A percentile compares a stretch with the other conserved stretches of the same genome.
These are phyloP conservation scores for Drosophila melanica DNA, from an alignment of 1,140 invertebrate species.

Conservation along the genomic window DNA sequence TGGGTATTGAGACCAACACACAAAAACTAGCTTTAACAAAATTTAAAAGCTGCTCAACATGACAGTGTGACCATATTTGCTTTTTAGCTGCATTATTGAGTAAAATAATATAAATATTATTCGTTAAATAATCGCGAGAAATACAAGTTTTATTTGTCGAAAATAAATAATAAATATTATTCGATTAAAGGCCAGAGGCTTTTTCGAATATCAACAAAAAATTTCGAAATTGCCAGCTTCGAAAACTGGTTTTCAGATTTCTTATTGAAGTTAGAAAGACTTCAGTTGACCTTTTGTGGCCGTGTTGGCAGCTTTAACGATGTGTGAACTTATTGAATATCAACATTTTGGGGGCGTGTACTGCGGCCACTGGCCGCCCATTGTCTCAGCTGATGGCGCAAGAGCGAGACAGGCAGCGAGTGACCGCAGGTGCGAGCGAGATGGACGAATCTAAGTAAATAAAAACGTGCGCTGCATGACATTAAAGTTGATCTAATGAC, in stretches of 20 bases:
- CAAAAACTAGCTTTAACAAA: neutral
- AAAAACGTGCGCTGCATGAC: constrained; percentile 73
- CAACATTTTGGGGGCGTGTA: constrained; percentile 30
- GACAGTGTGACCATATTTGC: too few species aligned
- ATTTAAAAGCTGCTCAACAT: too few species aligned
- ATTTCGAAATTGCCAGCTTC: too few species aligned
- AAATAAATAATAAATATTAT: too few species aligned
- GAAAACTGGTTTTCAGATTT: too few species aligned
- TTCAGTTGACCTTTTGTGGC: constrained; percentile 19
- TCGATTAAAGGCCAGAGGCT: too few species aligned
- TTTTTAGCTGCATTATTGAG: too few species aligned
- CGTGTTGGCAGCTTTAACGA: constrained; percentile 37
- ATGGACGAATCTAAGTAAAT: constrained; percentile 66
- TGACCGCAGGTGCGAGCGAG: neutral
- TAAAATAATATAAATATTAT: too few species aligned
- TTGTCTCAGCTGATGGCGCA: constrained; percentile 1
- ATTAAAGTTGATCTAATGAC: constrained; percentile 80
- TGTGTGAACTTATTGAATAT: constrained; percentile 65
- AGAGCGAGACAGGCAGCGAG: neutral
- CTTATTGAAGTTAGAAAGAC: neutral
- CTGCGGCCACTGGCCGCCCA: neutral
- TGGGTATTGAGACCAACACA: constrained; percentile 6
- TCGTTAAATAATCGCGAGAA: too few species aligned
- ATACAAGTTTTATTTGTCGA: too few species aligned
- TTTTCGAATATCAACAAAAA: too few species aligned